Evolutionary conservation across 2,113 vertebrate genomes (phyloP), one percentile per base, ranked within the genome.

Genomic region (Bufo gargarizans): DNA sequence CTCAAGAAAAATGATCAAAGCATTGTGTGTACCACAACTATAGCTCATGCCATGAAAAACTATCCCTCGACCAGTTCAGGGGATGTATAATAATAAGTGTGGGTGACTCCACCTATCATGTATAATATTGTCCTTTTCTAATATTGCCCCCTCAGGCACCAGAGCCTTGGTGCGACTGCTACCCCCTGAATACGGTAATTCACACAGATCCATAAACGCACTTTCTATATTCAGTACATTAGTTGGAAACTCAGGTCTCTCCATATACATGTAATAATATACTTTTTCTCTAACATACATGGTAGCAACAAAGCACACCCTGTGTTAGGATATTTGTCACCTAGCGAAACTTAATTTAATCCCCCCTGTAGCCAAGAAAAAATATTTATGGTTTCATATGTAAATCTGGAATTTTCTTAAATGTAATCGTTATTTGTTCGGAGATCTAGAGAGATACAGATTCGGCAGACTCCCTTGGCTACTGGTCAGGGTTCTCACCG

Each of bases 381-480:
- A 87, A 87, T 84, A 13, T 91, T 90, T 92, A 90, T 92, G 89
- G 89, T 91, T 89, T 87, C 6, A 19, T 49, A 72, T 89, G 67
- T 84, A 88, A 69, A 89, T 87, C 71, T 91, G 91, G 90, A 89
- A 89, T 85, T 67, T 81, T 91, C 72, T 92, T 92, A 91, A 90
- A 90, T 91, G 43, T 89, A 87, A 90, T 86, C 77, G 88, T 88
- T 93, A 91, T 92, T 92, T 92, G 67, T 91, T 90, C 0, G 82
- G 89, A 89, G 88, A 91, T 88, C 78, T 89, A 90, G 90, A 80
- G 90, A 90, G 91, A 90, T 0, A 90, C 90, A 90, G 91, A 90
- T 91, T 88, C 85, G 45, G 90, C 91, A 90, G 72, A 88, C 22
- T 43, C 33, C 82, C 74, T 92, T 93, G 93, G 91, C 91, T 89